These are phyloP conservation scores for Platysternon megacephalum DNA, from an alignment of 2,113 vertebrate genomes.

Conservation along the genomic window DNA sequence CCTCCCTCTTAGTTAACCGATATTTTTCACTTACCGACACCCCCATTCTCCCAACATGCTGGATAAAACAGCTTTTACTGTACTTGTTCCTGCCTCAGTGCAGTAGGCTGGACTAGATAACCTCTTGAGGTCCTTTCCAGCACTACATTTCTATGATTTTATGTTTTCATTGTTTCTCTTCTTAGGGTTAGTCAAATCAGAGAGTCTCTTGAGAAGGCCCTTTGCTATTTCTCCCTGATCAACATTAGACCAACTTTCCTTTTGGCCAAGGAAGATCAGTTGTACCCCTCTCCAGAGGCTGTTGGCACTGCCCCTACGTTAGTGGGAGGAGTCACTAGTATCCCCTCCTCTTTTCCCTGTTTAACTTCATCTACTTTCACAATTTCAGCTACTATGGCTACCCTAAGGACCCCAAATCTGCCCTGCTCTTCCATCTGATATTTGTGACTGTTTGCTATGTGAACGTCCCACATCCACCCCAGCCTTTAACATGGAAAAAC, in stretches of 20 bases:
- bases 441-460: rapidly evolving
- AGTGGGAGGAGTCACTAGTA: not conserved
- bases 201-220: not conserved
- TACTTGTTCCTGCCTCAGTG: not conserved
- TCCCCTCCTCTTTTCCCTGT: not conserved
- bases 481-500: rapidly evolving
- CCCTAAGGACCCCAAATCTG: not conserved
- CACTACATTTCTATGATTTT: not conserved
- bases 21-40: no score
- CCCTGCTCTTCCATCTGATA: rapidly evolving
- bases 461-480: rapidly evolving
- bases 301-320: not conserved
- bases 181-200: not conserved
- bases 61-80: no score
- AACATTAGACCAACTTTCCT: not conserved
- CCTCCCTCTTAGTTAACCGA: no score
- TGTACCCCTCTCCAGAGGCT: conserved; percentile 9
- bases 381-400: not conserved
- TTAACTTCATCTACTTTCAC: not conserved
- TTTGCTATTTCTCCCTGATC: not conserved
- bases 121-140: not conserved
- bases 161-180: not conserved
- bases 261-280: not conserved
- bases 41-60: no score
- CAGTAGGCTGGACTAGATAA: not conserved